Percentiles rank a stretch among this genome's conserved stretches.
These are phyloP conservation scores for Eupithecia insigniata DNA, from an alignment of 2,888 invertebrate species.

Conservation along the genomic window DNA sequence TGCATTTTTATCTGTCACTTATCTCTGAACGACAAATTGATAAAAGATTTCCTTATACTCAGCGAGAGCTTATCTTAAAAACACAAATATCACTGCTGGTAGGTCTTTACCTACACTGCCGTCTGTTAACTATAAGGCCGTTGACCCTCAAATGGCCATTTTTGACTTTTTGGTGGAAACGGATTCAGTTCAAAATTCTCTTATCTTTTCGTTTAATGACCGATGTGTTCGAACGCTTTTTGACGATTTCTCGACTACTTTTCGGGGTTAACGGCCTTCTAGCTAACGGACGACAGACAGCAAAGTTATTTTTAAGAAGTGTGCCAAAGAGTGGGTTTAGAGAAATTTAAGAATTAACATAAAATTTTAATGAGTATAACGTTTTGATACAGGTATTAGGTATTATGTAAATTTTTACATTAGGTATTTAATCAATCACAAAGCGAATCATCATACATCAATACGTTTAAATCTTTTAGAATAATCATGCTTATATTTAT, in stretches of 20 bases:
- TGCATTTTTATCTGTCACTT: slow-evolving; percentile 72
- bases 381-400: background rate
- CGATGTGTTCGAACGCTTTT: too few species aligned
- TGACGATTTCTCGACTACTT: too few species aligned
- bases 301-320: background rate
- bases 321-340: background rate
- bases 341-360: background rate
- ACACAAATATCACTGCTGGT: slow-evolving; percentile 4
- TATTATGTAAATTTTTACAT: background rate
- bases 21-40: slow-evolving; percentile 65
- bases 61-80: slow-evolving; percentile 16
- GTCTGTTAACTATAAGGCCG: too few species aligned
- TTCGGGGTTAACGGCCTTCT: too few species aligned
- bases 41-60: slow-evolving; percentile 51
- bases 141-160: too few species aligned
- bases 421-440: background rate
- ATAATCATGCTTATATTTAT: background rate
- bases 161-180: too few species aligned
- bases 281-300: too few species aligned
- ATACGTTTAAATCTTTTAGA: background rate
- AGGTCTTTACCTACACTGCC: background rate
- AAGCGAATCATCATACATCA: background rate
- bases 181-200: too few species aligned
- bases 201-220: too few species aligned
- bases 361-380: background rate